A percentile compares a stretch with the other conserved stretches of the same genome.
Conservation (phyloP, 2,113 vertebrate genomes). For the Corythornis cristatus region DNA sequence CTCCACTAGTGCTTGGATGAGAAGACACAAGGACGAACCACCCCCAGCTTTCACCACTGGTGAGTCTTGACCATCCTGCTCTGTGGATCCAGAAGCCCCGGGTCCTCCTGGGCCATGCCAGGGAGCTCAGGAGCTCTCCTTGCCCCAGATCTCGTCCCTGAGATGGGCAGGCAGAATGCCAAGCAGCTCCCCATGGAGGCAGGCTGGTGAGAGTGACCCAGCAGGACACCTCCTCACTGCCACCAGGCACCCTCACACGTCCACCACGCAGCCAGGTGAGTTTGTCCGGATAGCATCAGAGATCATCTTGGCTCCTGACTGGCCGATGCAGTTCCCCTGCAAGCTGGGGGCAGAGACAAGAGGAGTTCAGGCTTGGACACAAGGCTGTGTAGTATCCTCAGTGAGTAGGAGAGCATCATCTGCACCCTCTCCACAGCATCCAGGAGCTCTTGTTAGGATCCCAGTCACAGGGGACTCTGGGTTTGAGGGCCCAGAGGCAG, state of each 20-base stretch:
- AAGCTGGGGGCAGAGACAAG: constrained; percentile 76
- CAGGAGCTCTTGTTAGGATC: neutral
- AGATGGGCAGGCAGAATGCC: accelerated
- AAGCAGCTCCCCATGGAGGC: neutral
- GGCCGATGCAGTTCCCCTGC: constrained; percentile 89
- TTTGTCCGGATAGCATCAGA: constrained; percentile 84
- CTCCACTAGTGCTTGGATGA: neutral
- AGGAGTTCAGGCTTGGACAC: neutral
- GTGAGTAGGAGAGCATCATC: neutral
- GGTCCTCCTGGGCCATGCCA: accelerated
- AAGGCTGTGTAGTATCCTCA: neutral
- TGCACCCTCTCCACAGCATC: accelerated
- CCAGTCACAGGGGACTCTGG: neutral
- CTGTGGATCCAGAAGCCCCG: accelerated
- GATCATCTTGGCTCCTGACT: constrained; percentile 92
- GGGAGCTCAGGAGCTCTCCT: neutral
- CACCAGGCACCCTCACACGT: constrained; percentile 75
- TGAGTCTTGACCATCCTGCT: neutral
- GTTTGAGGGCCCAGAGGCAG: neutral
- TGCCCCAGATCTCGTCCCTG: neutral
- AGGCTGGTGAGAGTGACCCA: neutral
- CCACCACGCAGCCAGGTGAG: constrained; percentile 80
- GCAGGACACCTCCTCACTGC: accelerated
- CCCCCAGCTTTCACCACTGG: neutral
- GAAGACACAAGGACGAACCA: accelerated